Evolutionary conservation across 2,797 vertebrate species (phyloP).

Genomic region (Cyclura pinguis): DNA sequence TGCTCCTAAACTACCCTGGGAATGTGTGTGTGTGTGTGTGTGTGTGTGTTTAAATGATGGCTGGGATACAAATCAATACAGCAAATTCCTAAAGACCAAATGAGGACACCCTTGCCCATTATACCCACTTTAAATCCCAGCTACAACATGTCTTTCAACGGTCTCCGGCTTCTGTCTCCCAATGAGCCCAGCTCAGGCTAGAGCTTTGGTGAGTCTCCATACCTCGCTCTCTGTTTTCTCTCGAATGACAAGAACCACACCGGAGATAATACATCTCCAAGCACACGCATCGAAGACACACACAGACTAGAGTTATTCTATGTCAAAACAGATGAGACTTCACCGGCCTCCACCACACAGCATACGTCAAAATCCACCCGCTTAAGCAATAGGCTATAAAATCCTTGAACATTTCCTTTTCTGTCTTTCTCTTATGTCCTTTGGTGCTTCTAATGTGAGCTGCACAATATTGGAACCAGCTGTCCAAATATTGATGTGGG

Average conservation of each 20-base stretch:
- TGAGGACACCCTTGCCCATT: too few relatives aligned
- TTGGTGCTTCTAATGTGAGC: conserved; percentile 25
- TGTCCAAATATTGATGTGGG: conserved; percentile 34
- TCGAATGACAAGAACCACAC: neutral
- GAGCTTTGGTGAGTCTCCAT: neutral
- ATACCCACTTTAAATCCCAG: neutral
- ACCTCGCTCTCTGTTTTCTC: neutral
- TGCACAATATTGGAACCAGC: conserved; percentile 51
- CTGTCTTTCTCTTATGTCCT: neutral
- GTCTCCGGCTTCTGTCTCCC: neutral
- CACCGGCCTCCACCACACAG: conserved; percentile 17
- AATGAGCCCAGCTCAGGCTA: neutral
- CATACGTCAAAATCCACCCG: neutral
- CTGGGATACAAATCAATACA: neutral
- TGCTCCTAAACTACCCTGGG: neutral
- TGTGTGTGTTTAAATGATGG: too few relatives aligned
- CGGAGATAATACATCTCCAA: too few relatives aligned
- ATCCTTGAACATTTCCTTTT: neutral
- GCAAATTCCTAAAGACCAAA: neutral
- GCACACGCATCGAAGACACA: neutral
- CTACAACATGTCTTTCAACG: neutral
- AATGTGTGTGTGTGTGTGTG: too few relatives aligned
- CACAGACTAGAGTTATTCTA: too few relatives aligned
- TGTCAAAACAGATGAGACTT: neutral
- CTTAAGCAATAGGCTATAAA: neutral